phyloP scores from a whole-genome alignment of 2,113 vertebrate species.

The Lepus timidus region DNA sequence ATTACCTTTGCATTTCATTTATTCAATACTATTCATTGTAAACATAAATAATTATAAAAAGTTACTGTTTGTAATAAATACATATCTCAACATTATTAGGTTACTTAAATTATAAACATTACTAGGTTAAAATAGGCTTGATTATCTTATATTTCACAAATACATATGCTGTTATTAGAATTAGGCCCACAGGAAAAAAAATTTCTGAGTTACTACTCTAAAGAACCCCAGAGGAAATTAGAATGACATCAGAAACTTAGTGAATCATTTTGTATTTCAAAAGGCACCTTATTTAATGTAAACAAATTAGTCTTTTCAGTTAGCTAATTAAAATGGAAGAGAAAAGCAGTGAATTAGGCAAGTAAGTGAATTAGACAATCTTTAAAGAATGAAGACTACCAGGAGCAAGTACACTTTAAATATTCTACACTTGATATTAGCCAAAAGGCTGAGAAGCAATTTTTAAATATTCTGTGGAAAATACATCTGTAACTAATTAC shows the following conservation, averaged over 20 bases:
- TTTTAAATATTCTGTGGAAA: not conserved
- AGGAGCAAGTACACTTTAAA: conserved; percentile 50
- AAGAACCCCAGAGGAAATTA: not conserved
- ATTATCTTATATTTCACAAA: conserved; percentile 17
- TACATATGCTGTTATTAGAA: conserved; percentile 8
- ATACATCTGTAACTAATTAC: rapidly evolving
- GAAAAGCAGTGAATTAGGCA: conserved; percentile 24
- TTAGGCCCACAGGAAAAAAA: not conserved
- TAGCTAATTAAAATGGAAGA: conserved; percentile 21
- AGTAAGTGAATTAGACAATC: not conserved
- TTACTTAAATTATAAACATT: conserved; percentile 35
- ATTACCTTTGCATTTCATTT: conserved; percentile 11
- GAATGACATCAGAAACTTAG: conserved; percentile 42
- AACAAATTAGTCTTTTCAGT: conserved; percentile 39
- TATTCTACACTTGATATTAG: no score
- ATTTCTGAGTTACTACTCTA: not conserved
- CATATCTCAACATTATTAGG: not conserved
- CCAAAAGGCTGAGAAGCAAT: not conserved
- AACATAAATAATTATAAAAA: conserved; percentile 26
- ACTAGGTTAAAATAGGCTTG: conserved; percentile 13
- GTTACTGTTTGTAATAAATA: not conserved
- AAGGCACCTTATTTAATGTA: conserved; percentile 43
- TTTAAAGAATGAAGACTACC: not conserved
- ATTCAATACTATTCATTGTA: conserved; percentile 23
- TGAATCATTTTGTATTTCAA: conserved; percentile 56